Percentiles rank a stretch among this genome's conserved stretches.
These are phyloP conservation scores for Moxostoma hubbsi DNA, from an alignment of 2,797 vertebrate species.

Conservation along the genomic window DNA sequence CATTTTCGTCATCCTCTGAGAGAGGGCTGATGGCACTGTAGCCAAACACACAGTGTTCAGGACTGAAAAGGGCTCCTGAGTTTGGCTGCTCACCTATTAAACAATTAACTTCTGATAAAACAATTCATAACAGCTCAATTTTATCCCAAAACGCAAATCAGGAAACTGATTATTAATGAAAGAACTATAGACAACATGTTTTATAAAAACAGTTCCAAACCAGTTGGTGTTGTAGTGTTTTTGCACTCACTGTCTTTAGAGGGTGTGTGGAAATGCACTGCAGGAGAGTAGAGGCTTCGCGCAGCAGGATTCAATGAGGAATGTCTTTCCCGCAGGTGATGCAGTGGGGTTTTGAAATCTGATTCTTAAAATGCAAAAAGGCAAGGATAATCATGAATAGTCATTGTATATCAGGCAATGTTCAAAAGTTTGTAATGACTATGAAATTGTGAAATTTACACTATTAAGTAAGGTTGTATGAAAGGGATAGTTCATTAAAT, in stretches of 20 bases:
- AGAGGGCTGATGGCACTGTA: constrained; percentile 72
- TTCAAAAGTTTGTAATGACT: too few relatives aligned
- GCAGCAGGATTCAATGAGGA: constrained; percentile 64
- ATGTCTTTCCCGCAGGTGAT: constrained; percentile 54
- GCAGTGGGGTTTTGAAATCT: constrained; percentile 75
- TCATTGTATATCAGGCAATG: too few relatives aligned
- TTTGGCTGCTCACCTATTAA: constrained; percentile 65
- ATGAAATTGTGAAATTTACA: too few relatives aligned
- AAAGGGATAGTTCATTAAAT: too few relatives aligned
- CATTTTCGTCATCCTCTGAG: constrained; percentile 71
- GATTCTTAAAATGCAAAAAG: constrained; percentile 57
- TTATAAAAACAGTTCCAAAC: too few relatives aligned
- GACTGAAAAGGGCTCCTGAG: constrained; percentile 69
- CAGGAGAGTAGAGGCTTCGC: constrained; percentile 77
- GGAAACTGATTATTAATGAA: too few relatives aligned
- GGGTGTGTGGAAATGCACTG: constrained; percentile 78
- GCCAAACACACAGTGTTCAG: constrained; percentile 77
- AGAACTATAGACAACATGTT: too few relatives aligned
- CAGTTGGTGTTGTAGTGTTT: neutral
- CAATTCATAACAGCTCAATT: neutral
- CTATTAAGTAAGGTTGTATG: too few relatives aligned
- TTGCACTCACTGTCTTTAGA: constrained; percentile 78
- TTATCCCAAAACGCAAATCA: too few relatives aligned
- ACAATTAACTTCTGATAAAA: constrained; percentile 3
- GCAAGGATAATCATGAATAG: too few relatives aligned